Conservation (phyloP, 37 sponge, comb jelly and placozoan species). For the Beroe ovata region DNA sequence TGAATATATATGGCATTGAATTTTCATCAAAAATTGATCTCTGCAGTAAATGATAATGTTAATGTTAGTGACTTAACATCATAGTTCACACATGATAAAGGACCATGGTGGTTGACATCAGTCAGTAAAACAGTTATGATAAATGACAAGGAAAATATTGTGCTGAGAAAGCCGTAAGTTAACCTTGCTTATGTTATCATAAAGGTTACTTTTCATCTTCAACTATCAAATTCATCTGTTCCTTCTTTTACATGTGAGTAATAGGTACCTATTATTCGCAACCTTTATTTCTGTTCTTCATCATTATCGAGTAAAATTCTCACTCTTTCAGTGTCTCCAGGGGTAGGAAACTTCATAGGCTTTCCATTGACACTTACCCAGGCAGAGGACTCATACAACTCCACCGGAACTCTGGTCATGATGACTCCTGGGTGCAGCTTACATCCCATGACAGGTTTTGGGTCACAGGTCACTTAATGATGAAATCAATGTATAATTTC, state of each 20-base stretch:
- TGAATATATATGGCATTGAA: too few relatives aligned
- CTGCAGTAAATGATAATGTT: too few relatives aligned
- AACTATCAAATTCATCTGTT: background rate
- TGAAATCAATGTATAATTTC: too few relatives aligned
- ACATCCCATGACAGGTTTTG: conserved; percentile 28
- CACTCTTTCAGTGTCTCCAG: background rate
- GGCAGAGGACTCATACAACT: background rate
- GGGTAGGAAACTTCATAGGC: conserved; percentile 24
- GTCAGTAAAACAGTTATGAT: too few relatives aligned
- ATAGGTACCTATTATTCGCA: background rate
- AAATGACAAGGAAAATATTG: background rate
- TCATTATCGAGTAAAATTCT: too few relatives aligned
- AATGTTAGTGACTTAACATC: too few relatives aligned
- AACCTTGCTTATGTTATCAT: too few relatives aligned
- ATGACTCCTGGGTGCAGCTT: conserved; percentile 45
- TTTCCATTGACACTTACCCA: conserved; percentile 28
- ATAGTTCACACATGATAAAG: too few relatives aligned
- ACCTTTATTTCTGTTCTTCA: background rate
- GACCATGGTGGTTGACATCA: too few relatives aligned
- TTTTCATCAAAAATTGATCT: too few relatives aligned
- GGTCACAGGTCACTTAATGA: too few relatives aligned
- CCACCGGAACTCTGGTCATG: background rate
- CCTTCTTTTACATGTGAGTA: background rate
- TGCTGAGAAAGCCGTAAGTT: background rate
- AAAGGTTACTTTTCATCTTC: background rate